Base-by-base conservation (phyloP, 1,140 invertebrate genomes). In the Caenorhabditis remanei region DNA sequence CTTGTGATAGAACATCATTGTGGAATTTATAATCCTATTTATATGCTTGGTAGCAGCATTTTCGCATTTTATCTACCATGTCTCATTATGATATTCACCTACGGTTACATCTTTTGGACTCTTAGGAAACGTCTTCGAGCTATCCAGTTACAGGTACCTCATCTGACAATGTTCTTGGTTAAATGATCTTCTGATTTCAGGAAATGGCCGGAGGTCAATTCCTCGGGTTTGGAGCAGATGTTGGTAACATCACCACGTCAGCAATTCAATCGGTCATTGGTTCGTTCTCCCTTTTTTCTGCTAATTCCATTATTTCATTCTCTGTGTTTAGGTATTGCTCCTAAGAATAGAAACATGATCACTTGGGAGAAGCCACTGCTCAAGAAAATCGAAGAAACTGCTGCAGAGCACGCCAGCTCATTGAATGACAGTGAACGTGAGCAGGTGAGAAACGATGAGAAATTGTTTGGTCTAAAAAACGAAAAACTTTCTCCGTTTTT, bases 151-250 rank as follows among this genome's bases (percentile, higher is more conserved):
- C 89, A 89, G 88, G 88, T 86, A 50, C 2, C 32, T 21, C 13
- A 21, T 46, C 43, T 61, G 43, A 4, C 2, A n/a, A 21, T 8
- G 41, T 50, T 16, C 11, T 21, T 61, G 11, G 0, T 71, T 56
- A 50, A 88, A 82, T 32, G 32, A 1, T 87, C 0, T 87, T 88
- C 41, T 85, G 87, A 83, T 84, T 91, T 40, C 90, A 92, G 85
- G 91, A 92, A 88, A 92, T 92, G 91, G 91, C 92, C 4, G 91
- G 91, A 0, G 91, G 91, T 16, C 90, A 92, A 79, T 92, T 92
- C 63, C 87, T 92, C 8, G 91, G 91, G 0, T 92, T 92, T 58
- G 92, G 91, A 16, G 91, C 90, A 14, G 91, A 92, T 88, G 87
- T 92, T n/a, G 91, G 90, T 6, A 92, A 92, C 67, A 92, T 92